phyloP scores from a whole-genome alignment of 2,888 invertebrate genomes.

The Toxonevra muliebris region DNA sequence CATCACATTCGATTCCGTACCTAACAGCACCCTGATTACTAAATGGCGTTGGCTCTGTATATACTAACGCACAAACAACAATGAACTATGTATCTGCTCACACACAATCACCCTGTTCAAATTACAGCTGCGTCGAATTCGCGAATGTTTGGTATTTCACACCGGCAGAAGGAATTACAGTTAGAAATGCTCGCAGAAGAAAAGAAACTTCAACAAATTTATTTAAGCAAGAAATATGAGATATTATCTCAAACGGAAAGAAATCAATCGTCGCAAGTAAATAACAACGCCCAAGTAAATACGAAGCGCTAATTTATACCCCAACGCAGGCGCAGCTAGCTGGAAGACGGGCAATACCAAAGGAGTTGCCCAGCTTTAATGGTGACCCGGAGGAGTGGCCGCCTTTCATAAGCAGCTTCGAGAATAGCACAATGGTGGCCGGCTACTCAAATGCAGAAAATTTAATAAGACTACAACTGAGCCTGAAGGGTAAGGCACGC shows the following conservation, averaged over 20 bases:
- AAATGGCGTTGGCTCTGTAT: not conserved
- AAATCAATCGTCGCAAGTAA: not conserved
- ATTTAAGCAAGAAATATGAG: slow-evolving; percentile 13
- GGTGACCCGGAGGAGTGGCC: slow-evolving; percentile 37
- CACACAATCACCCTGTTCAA: not conserved
- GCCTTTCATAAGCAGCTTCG: slow-evolving; percentile 36
- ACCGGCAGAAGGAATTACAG: not conserved
- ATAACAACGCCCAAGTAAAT: too few species aligned
- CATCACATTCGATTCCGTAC: not conserved
- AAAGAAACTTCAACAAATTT: slow-evolving; percentile 27
- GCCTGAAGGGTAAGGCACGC: slow-evolving; percentile 28
- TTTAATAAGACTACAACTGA: slow-evolving; percentile 34
- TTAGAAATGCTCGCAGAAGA: slow-evolving; percentile 32
- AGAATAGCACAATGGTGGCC: slow-evolving; percentile 36
- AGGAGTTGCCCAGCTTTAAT: slow-evolving; percentile 35
- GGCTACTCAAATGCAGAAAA: slow-evolving; percentile 36
- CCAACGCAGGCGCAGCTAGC: slow-evolving; percentile 33
- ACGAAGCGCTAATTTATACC: too few species aligned
- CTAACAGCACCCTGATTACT: not conserved
- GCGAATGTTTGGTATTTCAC: too few species aligned
- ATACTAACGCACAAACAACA: not conserved
- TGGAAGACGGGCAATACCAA: slow-evolving; percentile 32
- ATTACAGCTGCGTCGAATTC: not conserved
- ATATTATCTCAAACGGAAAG: not conserved
- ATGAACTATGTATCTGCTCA: not conserved